Conservation (phyloP, 2,888 invertebrate species). For the Arctia plantaginis region DNA sequence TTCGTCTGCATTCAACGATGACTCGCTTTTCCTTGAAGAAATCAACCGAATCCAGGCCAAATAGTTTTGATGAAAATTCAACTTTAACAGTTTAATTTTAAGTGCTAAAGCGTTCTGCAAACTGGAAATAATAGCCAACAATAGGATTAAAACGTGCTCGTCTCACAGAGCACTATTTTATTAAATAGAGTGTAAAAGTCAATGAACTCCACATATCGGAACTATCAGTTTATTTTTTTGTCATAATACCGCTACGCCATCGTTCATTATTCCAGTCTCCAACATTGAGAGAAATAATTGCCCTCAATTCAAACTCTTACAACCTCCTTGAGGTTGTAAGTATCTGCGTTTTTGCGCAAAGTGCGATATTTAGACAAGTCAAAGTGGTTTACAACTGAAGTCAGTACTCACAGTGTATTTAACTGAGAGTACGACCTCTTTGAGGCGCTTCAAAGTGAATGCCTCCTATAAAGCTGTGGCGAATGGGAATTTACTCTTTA, state of each 20-base stretch:
- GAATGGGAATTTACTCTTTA: background rate
- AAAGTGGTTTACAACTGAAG: background rate
- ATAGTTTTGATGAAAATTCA: slow-evolving; percentile 51
- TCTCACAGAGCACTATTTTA: slow-evolving; percentile 71
- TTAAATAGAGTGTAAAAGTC: slow-evolving; percentile 69
- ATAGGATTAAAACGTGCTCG: slow-evolving; percentile 69
- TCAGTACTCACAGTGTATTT: background rate
- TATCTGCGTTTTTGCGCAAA: slow-evolving; percentile 15
- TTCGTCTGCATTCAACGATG: slow-evolving; percentile 60
- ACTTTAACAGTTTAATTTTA: slow-evolving; percentile 54
- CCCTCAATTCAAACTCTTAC: slow-evolving; percentile 42
- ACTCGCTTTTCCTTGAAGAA: slow-evolving; percentile 70
- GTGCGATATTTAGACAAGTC: background rate
- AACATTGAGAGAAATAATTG: slow-evolving; percentile 36
- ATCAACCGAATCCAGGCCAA: slow-evolving; percentile 74
- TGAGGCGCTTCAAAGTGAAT: background rate
- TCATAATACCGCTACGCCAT: slow-evolving; percentile 39
- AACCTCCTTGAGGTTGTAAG: slow-evolving; percentile 35
- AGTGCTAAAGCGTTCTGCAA: slow-evolving; percentile 49
- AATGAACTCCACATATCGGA: slow-evolving; percentile 63
- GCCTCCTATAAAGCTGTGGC: background rate
- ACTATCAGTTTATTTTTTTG: slow-evolving; percentile 62
- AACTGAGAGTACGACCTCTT: background rate
- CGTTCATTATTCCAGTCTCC: slow-evolving; percentile 28
- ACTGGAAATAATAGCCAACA: slow-evolving; percentile 52